These are phyloP conservation scores for Ambastaia sidthimunki DNA, from an alignment of 2,797 vertebrate genomes.

Conservation along the genomic window DNA sequence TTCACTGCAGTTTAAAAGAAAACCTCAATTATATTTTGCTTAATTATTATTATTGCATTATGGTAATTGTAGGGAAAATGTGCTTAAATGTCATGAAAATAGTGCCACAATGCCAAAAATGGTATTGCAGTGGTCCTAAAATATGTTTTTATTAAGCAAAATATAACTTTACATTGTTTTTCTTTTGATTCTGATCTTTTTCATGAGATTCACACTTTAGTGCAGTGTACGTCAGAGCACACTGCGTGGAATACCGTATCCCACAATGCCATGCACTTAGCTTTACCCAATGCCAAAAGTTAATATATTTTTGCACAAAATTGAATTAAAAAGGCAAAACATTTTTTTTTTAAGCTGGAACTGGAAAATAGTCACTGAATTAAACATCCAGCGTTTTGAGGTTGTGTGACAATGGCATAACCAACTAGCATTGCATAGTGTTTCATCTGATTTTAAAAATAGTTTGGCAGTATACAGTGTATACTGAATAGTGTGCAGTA, in stretches of 20 bases:
- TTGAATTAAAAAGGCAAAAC: neutral
- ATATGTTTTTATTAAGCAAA: neutral
- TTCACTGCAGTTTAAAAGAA: neutral
- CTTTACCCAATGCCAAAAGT: neutral
- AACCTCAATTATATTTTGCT: neutral
- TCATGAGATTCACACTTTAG: neutral
- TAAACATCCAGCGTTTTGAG: neutral
- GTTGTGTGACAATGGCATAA: neutral
- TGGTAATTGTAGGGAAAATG: neutral
- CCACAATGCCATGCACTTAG: constrained; percentile 1
- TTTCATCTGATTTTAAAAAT: neutral
- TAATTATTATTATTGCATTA: constrained; percentile 8
- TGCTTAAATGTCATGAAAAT: neutral
- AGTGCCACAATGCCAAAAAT: neutral
- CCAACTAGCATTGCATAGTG: neutral
- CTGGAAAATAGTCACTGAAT: neutral
- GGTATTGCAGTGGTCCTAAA: neutral
- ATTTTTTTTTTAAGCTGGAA: neutral
- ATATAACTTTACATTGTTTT: neutral
- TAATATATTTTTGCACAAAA: neutral
- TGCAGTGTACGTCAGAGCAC: neutral
- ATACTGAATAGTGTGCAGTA: neutral
- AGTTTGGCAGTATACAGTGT: neutral
- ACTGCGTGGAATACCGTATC: neutral
- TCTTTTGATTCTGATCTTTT: neutral